Percentiles rank a stretch among this genome's conserved stretches.
Conservation (phyloP, 1,140 invertebrate genomes). For the Hylaeus anthracinus region DNA sequence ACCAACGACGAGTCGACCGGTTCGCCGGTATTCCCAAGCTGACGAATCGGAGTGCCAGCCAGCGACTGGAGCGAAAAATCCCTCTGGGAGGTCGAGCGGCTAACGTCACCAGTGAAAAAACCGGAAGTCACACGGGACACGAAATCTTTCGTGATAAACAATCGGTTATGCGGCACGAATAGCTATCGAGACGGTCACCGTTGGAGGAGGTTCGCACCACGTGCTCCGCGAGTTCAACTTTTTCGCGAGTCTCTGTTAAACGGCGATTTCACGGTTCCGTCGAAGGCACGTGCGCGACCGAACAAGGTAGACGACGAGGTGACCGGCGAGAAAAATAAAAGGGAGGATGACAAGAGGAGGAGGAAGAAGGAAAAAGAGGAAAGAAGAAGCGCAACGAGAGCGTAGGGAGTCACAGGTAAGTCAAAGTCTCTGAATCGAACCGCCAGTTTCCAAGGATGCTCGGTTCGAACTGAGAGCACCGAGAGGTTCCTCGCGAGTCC, state of each 20-base stretch:
- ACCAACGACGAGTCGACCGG: slow-evolving; percentile 59
- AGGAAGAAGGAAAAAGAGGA: neutral
- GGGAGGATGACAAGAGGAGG: neutral
- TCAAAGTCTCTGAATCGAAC: slow-evolving; percentile 64
- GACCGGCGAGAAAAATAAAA: neutral
- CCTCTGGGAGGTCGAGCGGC: neutral
- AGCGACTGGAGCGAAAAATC: neutral
- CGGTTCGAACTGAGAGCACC: slow-evolving; percentile 76
- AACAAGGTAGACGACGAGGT: too few species aligned
- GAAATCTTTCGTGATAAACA: slow-evolving; percentile 3
- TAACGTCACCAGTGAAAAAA: neutral
- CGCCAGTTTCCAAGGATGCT: slow-evolving; percentile 78
- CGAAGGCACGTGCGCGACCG: slow-evolving; percentile 50
- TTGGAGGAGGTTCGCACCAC: slow-evolving; percentile 14
- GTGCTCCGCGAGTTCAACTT: slow-evolving; percentile 39
- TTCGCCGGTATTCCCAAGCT: slow-evolving; percentile 7
- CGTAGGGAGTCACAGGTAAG: slow-evolving; percentile 25
- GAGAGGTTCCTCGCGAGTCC: slow-evolving; percentile 73
- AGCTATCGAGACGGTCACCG: neutral
- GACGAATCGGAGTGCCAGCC: slow-evolving; percentile 11
- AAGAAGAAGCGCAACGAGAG: slow-evolving; percentile 1
- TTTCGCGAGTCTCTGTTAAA: slow-evolving; percentile 33
- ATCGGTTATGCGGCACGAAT: neutral
- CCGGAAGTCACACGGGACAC: neutral
- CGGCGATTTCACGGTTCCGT: slow-evolving; percentile 48